Conservation (phyloP, 2,113 vertebrate genomes). For the Ameiurus melas region DNA sequence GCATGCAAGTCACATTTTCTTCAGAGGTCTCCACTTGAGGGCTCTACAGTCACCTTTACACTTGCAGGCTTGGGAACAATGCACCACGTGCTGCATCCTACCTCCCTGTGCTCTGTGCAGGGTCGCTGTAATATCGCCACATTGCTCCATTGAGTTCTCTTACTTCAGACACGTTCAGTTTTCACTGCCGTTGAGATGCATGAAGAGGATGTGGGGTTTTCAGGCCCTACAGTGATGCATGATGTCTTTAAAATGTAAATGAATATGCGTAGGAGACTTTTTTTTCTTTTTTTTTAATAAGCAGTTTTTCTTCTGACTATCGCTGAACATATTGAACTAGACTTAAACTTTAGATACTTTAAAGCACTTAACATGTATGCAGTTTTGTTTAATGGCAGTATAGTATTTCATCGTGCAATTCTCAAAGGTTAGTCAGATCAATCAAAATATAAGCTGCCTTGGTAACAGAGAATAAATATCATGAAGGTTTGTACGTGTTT, state of each 20-base stretch:
- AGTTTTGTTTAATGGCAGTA: neutral
- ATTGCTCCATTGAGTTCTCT: neutral
- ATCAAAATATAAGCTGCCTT: neutral
- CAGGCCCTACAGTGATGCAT: neutral
- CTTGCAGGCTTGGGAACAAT: neutral
- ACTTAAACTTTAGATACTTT: neutral
- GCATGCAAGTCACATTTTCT: neutral
- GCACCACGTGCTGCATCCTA: neutral
- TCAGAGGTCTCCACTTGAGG: conserved; percentile 25
- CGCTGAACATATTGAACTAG: neutral
- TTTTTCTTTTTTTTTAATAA: too few relatives aligned
- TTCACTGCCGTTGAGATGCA: neutral
- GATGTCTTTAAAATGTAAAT: neutral
- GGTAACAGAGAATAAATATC: neutral
- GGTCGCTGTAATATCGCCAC: neutral
- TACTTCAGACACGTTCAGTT: neutral
- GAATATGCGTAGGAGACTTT: neutral
- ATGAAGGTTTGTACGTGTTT: neutral
- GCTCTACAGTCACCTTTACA: neutral
- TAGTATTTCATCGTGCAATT: neutral
- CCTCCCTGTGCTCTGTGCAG: neutral
- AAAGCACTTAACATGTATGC: neutral
- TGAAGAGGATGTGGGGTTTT: neutral
- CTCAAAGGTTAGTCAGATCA: neutral
- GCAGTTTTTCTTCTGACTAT: neutral